These are phyloP conservation scores for Nomada fabriciana DNA, from an alignment of 2,888 invertebrate genomes.

Conservation along the genomic window DNA sequence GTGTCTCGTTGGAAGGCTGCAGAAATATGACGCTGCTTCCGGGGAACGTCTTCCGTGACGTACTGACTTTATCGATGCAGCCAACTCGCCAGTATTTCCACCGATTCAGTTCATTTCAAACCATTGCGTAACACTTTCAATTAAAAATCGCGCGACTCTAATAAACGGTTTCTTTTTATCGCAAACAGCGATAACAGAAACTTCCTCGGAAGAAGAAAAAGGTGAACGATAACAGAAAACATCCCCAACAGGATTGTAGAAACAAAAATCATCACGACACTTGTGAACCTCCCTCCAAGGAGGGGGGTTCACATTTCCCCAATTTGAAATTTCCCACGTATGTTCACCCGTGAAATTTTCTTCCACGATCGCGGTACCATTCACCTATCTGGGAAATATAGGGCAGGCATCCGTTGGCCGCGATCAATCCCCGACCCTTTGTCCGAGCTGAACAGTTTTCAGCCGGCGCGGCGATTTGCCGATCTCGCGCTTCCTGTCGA, in stretches of 20 bases:
- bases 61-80: not conserved
- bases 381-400: slow-evolving; percentile 10
- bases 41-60: slow-evolving; percentile 15
- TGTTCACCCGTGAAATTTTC: not conserved
- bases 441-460: slow-evolving; percentile 44
- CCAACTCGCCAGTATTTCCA: not conserved
- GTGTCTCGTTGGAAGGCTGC: slow-evolving; percentile 2
- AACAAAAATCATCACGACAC: too few relatives aligned
- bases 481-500: slow-evolving; percentile 69
- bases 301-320: too few relatives aligned
- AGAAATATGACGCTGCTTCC: slow-evolving; percentile 16
- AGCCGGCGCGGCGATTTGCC: slow-evolving; percentile 63
- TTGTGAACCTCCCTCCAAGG: too few relatives aligned
- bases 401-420: slow-evolving; percentile 16
- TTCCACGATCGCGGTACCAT: not conserved
- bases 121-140: too few relatives aligned
- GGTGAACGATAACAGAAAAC: too few relatives aligned
- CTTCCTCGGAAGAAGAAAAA: too few relatives aligned
- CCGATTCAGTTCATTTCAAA: too few relatives aligned
- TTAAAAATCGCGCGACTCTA: too few relatives aligned
- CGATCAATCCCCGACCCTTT: slow-evolving; percentile 55
- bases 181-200: too few relatives aligned
- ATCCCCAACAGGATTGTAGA: too few relatives aligned
- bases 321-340: not conserved
- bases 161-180: too few relatives aligned